phyloP scores from a whole-genome alignment of 2,113 vertebrate genomes.

The Hydropotes inermis region DNA sequence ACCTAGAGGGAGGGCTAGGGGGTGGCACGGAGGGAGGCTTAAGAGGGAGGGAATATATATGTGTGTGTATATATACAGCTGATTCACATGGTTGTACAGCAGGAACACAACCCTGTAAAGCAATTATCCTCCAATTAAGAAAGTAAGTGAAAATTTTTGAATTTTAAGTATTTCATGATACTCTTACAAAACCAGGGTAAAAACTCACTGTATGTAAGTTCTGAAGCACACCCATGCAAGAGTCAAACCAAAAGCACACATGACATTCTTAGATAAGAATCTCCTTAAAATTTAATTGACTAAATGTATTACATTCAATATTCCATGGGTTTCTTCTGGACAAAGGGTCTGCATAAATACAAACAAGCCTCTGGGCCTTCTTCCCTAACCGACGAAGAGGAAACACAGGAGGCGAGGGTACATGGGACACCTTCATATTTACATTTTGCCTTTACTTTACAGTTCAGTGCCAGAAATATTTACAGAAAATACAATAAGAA shows the following conservation, averaged over 20 bases:
- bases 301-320: constrained; percentile 96
- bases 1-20: neutral
- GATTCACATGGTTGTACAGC: neutral
- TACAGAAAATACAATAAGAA: constrained; percentile 90
- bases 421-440: constrained; percentile 89
- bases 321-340: constrained; percentile 88
- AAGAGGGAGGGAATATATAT: neutral
- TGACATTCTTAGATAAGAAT: constrained; percentile 86
- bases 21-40: neutral
- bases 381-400: constrained; percentile 83
- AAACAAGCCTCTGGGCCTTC: constrained; percentile 86
- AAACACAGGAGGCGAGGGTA: constrained; percentile 84
- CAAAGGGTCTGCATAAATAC: constrained; percentile 91
- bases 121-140: neutral
- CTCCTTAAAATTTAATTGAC: constrained; percentile 95
- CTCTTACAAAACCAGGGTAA: neutral
- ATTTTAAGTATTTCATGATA: neutral
- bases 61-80: neutral
- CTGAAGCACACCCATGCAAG: neutral
- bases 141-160: neutral
- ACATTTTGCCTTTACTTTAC: constrained; percentile 91
- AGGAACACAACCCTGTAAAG: neutral
- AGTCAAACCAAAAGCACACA: constrained; percentile 45
- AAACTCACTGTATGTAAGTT: neutral
- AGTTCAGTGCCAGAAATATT: constrained; percentile 88